Evolutionary conservation across 2,797 vertebrate species (phyloP).

Genomic region (Vespertilio murinus): DNA sequence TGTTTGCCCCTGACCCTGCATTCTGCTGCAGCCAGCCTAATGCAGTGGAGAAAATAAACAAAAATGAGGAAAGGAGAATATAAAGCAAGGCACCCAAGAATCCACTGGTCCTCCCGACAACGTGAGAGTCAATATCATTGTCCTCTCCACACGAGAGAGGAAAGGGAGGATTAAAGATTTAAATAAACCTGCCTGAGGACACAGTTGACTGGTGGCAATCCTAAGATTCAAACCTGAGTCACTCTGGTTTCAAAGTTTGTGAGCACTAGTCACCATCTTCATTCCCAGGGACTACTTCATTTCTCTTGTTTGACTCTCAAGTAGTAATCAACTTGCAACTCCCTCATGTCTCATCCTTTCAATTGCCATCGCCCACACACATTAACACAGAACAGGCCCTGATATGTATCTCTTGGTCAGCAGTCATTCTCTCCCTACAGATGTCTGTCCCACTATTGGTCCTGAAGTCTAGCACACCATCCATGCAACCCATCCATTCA

Average conservation of each 20-base stretch:
- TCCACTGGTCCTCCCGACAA: not conserved
- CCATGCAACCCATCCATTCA: not conserved
- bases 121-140: fast-evolving
- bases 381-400: not conserved
- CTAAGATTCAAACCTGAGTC: not conserved
- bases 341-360: not conserved
- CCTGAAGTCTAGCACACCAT: not conserved
- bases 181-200: not conserved
- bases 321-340: not conserved
- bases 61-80: not conserved
- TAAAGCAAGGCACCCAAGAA: not conserved
- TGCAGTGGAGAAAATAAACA: not conserved
- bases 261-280: not conserved
- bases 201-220: not conserved
- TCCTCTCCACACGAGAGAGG: not conserved
- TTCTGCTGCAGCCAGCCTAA: not conserved
- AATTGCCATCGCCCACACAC: not conserved
- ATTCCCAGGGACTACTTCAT: not conserved
- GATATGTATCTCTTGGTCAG: not conserved
- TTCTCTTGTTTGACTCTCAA: not conserved
- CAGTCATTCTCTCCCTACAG: too few species aligned
- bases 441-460: not conserved
- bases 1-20: not conserved
- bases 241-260: not conserved
- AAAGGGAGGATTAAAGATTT: not conserved